Evolutionary conservation across 2,888 invertebrate genomes (phyloP).

Genomic region (Aphodius sticticus): DNA sequence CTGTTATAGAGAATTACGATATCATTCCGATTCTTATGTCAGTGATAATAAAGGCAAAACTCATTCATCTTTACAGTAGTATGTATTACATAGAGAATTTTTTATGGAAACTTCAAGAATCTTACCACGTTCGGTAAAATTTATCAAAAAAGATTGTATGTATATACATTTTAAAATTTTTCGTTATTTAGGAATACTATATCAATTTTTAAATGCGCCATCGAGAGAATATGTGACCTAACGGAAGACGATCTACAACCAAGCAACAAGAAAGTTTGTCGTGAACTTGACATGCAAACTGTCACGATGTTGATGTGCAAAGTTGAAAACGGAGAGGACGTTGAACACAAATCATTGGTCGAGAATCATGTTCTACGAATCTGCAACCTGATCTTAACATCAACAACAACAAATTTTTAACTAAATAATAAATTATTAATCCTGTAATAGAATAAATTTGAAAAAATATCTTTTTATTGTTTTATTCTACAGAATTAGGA

Average conservation of each 20-base stretch:
- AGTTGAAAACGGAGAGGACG: constrained; percentile 24
- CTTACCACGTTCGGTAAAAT: constrained; percentile 36
- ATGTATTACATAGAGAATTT: constrained; percentile 59
- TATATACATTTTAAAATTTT: background rate
- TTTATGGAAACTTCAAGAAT: constrained; percentile 50
- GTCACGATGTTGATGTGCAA: constrained; percentile 32
- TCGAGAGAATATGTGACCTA: constrained; percentile 42
- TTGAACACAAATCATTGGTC: constrained; percentile 33
- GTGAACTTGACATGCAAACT: constrained; percentile 42
- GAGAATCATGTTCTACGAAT: constrained; percentile 37
- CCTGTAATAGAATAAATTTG: background rate
- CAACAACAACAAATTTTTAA: constrained; percentile 24
- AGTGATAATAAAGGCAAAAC: constrained; percentile 59
- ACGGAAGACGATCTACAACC: constrained; percentile 42
- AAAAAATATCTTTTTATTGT: too few species aligned
- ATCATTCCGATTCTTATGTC: constrained; percentile 57
- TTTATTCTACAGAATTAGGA: too few species aligned
- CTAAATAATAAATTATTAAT: background rate
- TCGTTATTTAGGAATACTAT: constrained; percentile 47
- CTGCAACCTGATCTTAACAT: constrained; percentile 39
- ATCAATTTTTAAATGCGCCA: constrained; percentile 48
- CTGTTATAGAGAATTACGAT: constrained; percentile 54
- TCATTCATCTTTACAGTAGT: constrained; percentile 59
- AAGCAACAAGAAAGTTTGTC: constrained; percentile 43
- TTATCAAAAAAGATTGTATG: constrained; percentile 17